A percentile compares a stretch with the other conserved stretches of the same genome.
Evolutionary conservation across 2,888 invertebrate genomes (phyloP).

Genomic region (Brachylomia viminalis): DNA sequence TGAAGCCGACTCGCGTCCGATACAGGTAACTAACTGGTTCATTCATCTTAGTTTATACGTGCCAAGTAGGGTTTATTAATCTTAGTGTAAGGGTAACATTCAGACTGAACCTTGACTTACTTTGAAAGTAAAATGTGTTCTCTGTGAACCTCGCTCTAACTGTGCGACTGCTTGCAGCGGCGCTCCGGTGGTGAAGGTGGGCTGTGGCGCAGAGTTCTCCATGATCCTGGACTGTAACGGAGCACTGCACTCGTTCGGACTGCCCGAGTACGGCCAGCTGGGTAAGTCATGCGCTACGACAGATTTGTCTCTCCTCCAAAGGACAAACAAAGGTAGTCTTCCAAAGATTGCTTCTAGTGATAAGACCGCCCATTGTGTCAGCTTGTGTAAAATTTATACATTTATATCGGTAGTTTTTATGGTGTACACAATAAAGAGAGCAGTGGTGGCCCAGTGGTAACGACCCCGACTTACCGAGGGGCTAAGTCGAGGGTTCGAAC

Average conservation of each 20-base stretch:
- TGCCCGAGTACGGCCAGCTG: slow-evolving; percentile 97
- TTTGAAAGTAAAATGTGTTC: background rate
- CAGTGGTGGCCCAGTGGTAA: too few relatives aligned
- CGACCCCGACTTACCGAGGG: too few relatives aligned
- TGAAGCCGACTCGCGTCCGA: slow-evolving; percentile 92
- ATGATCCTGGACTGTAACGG: slow-evolving; percentile 97
- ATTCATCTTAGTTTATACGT: background rate
- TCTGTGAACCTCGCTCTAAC: background rate
- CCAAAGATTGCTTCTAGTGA: background rate
- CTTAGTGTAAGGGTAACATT: background rate
- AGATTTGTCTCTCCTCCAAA: too few relatives aligned
- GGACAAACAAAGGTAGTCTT: background rate
- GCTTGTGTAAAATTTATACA: too few relatives aligned
- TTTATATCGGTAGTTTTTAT: too few relatives aligned
- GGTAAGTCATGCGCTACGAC: slow-evolving; percentile 81
- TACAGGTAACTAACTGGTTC: slow-evolving; percentile 85
- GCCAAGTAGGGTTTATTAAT: background rate
- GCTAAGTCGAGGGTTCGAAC: too few relatives aligned
- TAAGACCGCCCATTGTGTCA: background rate
- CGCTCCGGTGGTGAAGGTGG: slow-evolving; percentile 96
- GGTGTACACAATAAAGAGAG: too few relatives aligned
- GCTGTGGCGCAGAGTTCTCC: slow-evolving; percentile 98
- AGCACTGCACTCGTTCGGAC: slow-evolving; percentile 96
- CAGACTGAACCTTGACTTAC: background rate
- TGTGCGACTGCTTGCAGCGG: slow-evolving; percentile 87